Conservation (phyloP, 2,888 invertebrate species). For the Sycophila texana region DNA sequence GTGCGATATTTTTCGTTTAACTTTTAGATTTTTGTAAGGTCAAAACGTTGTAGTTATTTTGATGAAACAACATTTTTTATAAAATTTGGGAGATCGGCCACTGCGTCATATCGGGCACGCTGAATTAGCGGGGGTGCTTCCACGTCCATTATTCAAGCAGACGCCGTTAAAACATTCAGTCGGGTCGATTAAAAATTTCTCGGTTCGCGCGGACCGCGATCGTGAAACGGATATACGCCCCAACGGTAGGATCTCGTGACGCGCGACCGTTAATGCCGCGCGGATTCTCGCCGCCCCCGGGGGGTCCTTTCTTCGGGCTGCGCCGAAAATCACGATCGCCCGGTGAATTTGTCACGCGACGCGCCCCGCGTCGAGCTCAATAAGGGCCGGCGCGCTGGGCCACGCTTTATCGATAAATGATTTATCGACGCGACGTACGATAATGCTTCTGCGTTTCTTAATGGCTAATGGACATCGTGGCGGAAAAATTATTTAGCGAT, state of each 20-base stretch:
- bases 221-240: background rate
- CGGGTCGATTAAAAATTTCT: constrained; percentile 31
- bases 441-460: constrained; percentile 26
- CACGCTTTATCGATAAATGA: constrained; percentile 47
- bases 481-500: no score
- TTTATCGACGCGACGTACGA: background rate
- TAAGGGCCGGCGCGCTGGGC: background rate
- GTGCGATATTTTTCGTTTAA: no score
- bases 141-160: background rate
- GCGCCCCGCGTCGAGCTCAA: constrained; percentile 14
- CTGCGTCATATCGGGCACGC: no score
- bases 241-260: constrained; percentile 59
- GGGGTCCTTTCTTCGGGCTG: constrained; percentile 34
- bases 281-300: constrained; percentile 58
- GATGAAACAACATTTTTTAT: no score
- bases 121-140: no score
- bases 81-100: no score
- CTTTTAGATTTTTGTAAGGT: no score
- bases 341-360: constrained; percentile 60
- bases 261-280: constrained; percentile 59
- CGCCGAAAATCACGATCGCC: constrained; percentile 57
- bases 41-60: no score
- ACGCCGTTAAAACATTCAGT: constrained; percentile 24
- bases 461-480: no score
- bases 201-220: constrained; percentile 1